Evolutionary conservation across 2,113 vertebrate genomes (phyloP).

Genomic region (Oncorhynchus masou): DNA sequence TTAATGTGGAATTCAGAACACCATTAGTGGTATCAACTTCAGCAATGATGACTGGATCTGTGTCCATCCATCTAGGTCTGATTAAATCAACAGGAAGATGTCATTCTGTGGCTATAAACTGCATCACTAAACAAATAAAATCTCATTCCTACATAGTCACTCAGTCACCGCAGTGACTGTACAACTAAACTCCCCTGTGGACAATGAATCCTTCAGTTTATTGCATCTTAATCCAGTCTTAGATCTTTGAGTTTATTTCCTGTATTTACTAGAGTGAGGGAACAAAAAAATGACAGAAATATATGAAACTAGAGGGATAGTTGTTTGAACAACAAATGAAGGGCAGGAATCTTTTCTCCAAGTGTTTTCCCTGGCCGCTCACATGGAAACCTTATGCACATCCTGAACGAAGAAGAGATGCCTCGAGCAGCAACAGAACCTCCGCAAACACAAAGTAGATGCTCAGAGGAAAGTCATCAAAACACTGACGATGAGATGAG

Average conservation of each 20-base stretch:
- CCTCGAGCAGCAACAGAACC: no score
- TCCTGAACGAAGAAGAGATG: background rate
- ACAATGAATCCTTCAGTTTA: background rate
- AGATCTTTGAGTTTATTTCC: constrained; percentile 29
- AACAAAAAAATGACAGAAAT: background rate
- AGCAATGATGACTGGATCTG: background rate
- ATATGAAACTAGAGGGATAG: background rate
- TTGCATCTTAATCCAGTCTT: background rate
- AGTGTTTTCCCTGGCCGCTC: constrained; percentile 27
- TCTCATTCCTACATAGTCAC: background rate
- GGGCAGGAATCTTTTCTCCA: constrained; percentile 12
- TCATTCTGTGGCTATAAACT: background rate
- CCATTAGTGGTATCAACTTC: background rate
- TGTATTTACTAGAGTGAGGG: constrained; percentile 15
- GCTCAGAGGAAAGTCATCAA: no score
- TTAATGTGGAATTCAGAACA: constrained; percentile 6
- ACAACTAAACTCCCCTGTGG: background rate
- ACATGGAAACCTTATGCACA: constrained; percentile 29
- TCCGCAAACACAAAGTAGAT: no score
- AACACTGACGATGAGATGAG: background rate
- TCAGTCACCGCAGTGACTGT: background rate
- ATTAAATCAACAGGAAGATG: background rate
- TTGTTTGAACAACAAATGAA: constrained; percentile 4
- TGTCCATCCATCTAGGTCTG: background rate
- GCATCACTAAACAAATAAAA: background rate